Evolutionary conservation across 2,113 vertebrate genomes (phyloP), one percentile per base, ranked within the genome.

Genomic region (Diadophis punctatus): DNA sequence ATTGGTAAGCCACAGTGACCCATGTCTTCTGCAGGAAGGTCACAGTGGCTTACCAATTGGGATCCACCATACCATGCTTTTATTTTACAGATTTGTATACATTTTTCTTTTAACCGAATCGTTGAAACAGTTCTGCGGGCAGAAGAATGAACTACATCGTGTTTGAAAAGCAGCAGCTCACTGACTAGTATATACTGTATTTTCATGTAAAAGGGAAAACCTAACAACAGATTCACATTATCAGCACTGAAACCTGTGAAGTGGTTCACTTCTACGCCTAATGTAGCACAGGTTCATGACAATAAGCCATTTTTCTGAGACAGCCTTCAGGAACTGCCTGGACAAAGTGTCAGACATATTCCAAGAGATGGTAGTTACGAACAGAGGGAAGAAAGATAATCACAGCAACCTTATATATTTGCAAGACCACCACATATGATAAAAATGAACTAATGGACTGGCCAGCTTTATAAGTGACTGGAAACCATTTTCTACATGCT

Each of bases 301-400:
- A 58, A 39, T 14, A 0, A 25, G 90, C 86, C 11, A 58, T 91
- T 68, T 95, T 88, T 30, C 94, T 94, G 90, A 94, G 95, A 58
- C 43, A 1, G 74, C 14, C 92, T 95, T 92, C 51, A 88, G 53
- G 25, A 91, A 90, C 63, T 68, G 87, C 30, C 80, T 56, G 49
- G 8, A 14, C 91, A 90, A 94, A 91, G 51, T 90, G 92, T 92
- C 91, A 80, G 93, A 58, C 93, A 93, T 93, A 87, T 95, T 94
- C 92, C 87, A 90, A 95, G 90, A 53, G 87, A 84, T 2, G 55
- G 88, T 93, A 93, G 60, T 95, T 95, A 46, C 46, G 52, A 58
- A 0, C 3, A 86, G 18, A 93, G 88, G 92, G 91, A 63, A 30
- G 94, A 94, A 89, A 96, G 93, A 93, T 30, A 34, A 22, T 58